A percentile compares a stretch with the other conserved stretches of the same genome.
Conservation (phyloP, 2,113 vertebrate genomes). For the Myotis lucifugus region DNA sequence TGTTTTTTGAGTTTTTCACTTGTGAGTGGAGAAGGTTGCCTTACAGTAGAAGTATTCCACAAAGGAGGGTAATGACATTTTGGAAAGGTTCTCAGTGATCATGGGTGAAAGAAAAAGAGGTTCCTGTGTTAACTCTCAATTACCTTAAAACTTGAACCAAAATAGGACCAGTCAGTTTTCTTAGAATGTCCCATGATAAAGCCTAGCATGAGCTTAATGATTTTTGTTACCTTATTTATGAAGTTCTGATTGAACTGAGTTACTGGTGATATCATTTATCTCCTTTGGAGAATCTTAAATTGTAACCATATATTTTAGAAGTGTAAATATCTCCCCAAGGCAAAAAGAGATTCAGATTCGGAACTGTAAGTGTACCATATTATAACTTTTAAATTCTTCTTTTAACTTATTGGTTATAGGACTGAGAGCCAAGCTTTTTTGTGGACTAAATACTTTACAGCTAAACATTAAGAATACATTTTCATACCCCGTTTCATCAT, state of each 20-base stretch:
- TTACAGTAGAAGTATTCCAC: not conserved
- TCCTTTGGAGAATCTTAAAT: conserved; percentile 13
- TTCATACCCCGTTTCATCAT: conserved; percentile 24
- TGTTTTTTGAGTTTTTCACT: not conserved
- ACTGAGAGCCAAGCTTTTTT: not conserved
- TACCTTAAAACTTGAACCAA: conserved; percentile 32
- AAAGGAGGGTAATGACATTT: not conserved
- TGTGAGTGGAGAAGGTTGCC: not conserved
- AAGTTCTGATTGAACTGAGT: not conserved
- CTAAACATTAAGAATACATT: conserved; percentile 33
- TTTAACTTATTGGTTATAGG: conserved; percentile 14
- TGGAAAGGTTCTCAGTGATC: not conserved
- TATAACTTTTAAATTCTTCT: not conserved
- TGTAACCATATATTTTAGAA: conserved; percentile 17
- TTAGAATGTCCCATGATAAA: conserved; percentile 11
- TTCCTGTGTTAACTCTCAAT: conserved; percentile 19
- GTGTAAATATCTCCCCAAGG: conserved; percentile 3
- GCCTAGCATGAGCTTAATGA: not conserved
- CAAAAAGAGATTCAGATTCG: conserved; percentile 23
- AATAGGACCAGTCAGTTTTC: not conserved
- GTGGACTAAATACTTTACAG: conserved; percentile 10
- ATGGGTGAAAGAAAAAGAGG: not conserved
- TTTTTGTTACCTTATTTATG: conserved; percentile 41
- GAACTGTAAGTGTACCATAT: not conserved
- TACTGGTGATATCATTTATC: not conserved